Evolutionary conservation across 2,797 vertebrate genomes (phyloP).

Genomic region (Poecilia wingei): DNA sequence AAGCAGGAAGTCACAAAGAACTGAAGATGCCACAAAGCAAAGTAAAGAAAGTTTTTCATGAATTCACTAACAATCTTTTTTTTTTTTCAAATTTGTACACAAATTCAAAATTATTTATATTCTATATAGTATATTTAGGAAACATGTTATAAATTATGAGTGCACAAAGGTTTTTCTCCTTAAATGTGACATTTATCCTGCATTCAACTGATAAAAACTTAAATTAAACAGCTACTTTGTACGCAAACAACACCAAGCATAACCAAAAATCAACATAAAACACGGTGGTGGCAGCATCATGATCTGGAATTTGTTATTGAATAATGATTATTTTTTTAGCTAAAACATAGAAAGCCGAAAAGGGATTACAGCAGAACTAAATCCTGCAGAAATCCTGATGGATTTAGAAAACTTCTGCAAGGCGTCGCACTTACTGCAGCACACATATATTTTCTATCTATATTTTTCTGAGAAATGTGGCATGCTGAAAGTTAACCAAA

Average conservation of each 20-base stretch:
- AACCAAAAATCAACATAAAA: neutral
- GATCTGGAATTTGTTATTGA: neutral
- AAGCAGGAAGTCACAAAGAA: neutral
- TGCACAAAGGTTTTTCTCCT: neutral
- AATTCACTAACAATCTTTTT: neutral
- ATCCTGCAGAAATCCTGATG: neutral
- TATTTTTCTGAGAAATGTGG: neutral
- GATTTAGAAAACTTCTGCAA: neutral
- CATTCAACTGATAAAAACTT: neutral
- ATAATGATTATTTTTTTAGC: no score
- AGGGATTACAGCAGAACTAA: neutral
- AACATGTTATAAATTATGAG: neutral
- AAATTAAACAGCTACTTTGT: neutral
- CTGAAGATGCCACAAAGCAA: constrained; percentile 20
- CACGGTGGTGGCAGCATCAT: neutral
- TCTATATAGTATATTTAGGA: neutral
- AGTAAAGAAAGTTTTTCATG: neutral
- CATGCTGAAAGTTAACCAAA: neutral
- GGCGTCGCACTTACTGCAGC: neutral
- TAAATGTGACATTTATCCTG: neutral
- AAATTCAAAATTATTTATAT: neutral
- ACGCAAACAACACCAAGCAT: neutral
- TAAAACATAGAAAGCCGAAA: neutral
- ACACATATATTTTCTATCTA: no score
- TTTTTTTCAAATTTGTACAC: neutral